Evolutionary conservation across 2,888 invertebrate species (phyloP).

Genomic region (Salticus scenicus): DNA sequence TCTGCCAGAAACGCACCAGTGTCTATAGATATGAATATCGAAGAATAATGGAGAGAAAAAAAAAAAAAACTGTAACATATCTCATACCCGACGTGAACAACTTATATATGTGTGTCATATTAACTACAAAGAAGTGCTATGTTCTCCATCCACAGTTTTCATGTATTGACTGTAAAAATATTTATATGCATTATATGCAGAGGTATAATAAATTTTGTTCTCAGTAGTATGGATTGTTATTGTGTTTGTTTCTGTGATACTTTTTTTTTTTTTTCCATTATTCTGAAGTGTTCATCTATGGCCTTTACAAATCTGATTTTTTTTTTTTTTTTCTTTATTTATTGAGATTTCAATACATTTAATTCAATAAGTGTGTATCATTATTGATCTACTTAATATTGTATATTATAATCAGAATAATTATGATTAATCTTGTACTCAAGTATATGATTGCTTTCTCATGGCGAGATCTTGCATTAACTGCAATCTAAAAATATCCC

Average conservation of each 20-base stretch:
- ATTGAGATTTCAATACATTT: no score
- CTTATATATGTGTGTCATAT: background rate
- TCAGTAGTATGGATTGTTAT: conserved; percentile 24
- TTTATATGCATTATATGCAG: conserved; percentile 43
- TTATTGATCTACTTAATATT: no score
- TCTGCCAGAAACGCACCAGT: background rate
- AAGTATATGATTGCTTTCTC: no score
- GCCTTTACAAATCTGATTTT: no score
- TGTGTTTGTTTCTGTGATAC: background rate
- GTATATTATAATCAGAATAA: no score
- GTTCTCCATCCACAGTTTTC: conserved; percentile 15
- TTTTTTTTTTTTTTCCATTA: no score
- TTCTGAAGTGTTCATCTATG: no score
- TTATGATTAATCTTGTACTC: no score
- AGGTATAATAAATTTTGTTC: conserved; percentile 54
- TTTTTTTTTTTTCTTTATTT: no score
- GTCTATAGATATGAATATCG: background rate
- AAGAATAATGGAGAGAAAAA: background rate
- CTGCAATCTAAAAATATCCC: no score
- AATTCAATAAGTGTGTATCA: no score
- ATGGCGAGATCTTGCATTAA: no score
- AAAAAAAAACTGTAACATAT: conserved; percentile 1
- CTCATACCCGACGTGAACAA: background rate
- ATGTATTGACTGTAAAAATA: conserved; percentile 18
- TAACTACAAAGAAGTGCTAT: background rate